Evolutionary conservation across 2,113 vertebrate species (phyloP).

Genomic region (Dromiciops gliroides): DNA sequence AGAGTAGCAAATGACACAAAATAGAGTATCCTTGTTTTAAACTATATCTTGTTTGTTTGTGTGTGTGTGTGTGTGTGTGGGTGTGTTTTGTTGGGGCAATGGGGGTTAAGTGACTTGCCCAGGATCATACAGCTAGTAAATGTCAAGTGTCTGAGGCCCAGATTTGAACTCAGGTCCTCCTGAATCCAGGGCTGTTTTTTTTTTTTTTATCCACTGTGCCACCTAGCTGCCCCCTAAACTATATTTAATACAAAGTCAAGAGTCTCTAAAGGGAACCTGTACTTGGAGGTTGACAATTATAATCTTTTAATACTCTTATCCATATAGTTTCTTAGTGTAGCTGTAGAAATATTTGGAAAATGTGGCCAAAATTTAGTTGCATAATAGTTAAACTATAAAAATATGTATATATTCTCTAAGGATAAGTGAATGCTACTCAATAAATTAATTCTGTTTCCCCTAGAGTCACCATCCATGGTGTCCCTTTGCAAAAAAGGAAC

Average conservation of each 20-base stretch:
- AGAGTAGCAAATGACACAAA: neutral
- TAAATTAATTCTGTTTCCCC: neutral
- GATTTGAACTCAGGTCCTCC: too few relatives aligned
- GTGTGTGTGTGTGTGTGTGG: too few relatives aligned
- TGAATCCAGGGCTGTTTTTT: too few relatives aligned
- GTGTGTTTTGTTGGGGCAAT: too few relatives aligned
- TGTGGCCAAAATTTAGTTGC: neutral
- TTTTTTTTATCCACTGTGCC: too few relatives aligned
- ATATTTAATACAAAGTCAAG: too few relatives aligned
- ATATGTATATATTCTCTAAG: neutral
- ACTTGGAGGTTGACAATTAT: neutral
- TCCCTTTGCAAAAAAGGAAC: neutral
- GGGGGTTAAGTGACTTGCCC: too few relatives aligned
- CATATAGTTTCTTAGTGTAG: neutral
- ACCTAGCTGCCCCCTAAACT: too few relatives aligned
- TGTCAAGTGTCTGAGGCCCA: too few relatives aligned
- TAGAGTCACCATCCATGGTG: neutral
- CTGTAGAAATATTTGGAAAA: slow-evolving; percentile 18
- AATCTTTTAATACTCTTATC: slow-evolving; percentile 7
- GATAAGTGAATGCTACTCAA: slow-evolving; percentile 19
- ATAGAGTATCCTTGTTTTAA: neutral
- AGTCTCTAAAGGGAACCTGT: neutral
- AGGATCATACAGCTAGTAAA: too few relatives aligned
- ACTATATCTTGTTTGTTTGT: too few relatives aligned
- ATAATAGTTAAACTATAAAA: slow-evolving; percentile 12